phyloP scores from a whole-genome alignment of 2,797 vertebrate genomes.

The Oreochromis grahami region DNA sequence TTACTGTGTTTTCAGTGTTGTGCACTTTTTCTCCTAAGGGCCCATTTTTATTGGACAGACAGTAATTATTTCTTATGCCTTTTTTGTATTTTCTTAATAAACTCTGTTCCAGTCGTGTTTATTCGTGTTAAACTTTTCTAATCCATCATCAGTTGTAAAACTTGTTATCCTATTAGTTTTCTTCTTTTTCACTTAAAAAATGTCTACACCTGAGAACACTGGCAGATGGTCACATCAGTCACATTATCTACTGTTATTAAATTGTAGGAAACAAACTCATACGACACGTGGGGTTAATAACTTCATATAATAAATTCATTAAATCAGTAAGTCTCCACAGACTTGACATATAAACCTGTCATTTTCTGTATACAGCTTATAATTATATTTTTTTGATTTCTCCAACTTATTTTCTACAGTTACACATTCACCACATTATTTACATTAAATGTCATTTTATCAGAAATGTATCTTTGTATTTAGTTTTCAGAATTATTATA shows the following conservation, averaged over 20 bases:
- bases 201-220: not conserved
- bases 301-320: not conserved
- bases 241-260: not conserved
- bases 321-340: not conserved
- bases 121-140: not conserved
- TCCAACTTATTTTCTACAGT: not conserved
- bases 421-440: not conserved
- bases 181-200: not conserved
- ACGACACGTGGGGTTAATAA: not conserved
- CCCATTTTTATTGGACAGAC: not conserved
- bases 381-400: not conserved
- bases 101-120: not conserved
- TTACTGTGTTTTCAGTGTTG: not conserved
- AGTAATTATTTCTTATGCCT: not conserved
- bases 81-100: not conserved
- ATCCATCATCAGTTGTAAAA: not conserved
- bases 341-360: not conserved
- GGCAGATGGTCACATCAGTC: not conserved
- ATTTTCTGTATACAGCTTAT: not conserved
- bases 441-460: not conserved
- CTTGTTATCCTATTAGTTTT: not conserved
- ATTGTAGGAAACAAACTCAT: not conserved
- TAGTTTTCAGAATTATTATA: not conserved
- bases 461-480: accelerated
- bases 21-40: not conserved